phyloP scores from a whole-genome alignment of 2,797 vertebrate genomes.

The Clarias pachynema region DNA sequence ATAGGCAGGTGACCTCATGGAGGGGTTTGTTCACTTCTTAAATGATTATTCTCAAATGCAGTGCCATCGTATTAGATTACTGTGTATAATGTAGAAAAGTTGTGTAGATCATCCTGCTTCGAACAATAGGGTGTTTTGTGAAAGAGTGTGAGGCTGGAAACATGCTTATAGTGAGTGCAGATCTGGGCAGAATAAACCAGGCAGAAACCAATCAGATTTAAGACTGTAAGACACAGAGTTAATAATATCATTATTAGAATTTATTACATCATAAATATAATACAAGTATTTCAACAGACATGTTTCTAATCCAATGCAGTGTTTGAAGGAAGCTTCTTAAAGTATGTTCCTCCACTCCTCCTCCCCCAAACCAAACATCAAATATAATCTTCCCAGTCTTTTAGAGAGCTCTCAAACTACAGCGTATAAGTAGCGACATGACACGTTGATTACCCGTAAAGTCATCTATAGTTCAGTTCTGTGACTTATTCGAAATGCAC shows the following conservation, averaged over 20 bases:
- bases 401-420: not conserved
- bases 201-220: not conserved
- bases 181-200: too few relatives aligned
- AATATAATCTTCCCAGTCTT: not conserved
- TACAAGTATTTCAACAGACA: not conserved
- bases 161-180: too few relatives aligned
- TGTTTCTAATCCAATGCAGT: not conserved
- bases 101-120: too few relatives aligned
- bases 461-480: constrained; percentile 1
- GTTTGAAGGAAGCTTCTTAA: not conserved
- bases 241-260: not conserved
- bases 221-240: not conserved
- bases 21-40: too few relatives aligned
- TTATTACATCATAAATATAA: not conserved
- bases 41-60: too few relatives aligned
- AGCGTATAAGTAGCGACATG: not conserved
- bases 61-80: too few relatives aligned
- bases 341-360: not conserved
- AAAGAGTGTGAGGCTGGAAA: too few relatives aligned
- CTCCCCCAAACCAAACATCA: not conserved
- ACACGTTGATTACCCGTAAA: constrained; percentile 8
- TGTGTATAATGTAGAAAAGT: too few relatives aligned
- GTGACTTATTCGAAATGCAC: not conserved
- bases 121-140: too few relatives aligned
- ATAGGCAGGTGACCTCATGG: too few relatives aligned